Base-by-base conservation (phyloP, 2,888 invertebrate species). In the Hypomecis punctinalis region DNA sequence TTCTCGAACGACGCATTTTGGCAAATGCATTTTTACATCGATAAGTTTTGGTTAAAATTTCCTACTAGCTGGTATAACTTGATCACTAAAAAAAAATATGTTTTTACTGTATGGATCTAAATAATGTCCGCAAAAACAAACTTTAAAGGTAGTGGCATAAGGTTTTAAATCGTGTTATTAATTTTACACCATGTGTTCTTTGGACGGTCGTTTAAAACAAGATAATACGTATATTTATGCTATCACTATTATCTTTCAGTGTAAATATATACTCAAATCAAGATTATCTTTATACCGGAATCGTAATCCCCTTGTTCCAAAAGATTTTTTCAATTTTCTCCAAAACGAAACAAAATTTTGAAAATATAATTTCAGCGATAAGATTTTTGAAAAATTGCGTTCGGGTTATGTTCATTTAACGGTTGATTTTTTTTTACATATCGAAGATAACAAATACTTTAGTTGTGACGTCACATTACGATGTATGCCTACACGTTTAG, bases 41-140 rank as follows among this genome's bases (percentile, higher is more conserved):
- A 82, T 83, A 84, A 83, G 76, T 60, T 76, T 69, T 33, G 40
- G 0, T 13, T 11, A 75, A 82, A 79, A 73, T 60, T 46, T 42
- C 13, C 45, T 52, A 72, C 43, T 39, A 4, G 5, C 11, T 35
- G 1, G 48, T 65, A 60, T 63, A 5, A 33, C 39, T 53, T n/a
- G 39, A 35, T 35, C 13, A 33, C 9, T 35, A 5, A 43, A 48
- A 61, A 52, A 6, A 23, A 6, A 9, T 23, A 33, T 6, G 10
- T 51, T 52, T 40, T 33, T n/a, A 6, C 10, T 42, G 10, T 33
- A 52, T 42, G 52, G 5, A 0, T 42, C 2, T 6, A 6, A 9
- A 40, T 37, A 33, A 6, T 33, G 6, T 6, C 10, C 6, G 10
- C 40, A 6, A 42, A 23, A 10, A 52, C 33, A 33, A 33, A 8